Conservation (phyloP, 1,140 invertebrate genomes). For the Conus betulinus region DNA sequence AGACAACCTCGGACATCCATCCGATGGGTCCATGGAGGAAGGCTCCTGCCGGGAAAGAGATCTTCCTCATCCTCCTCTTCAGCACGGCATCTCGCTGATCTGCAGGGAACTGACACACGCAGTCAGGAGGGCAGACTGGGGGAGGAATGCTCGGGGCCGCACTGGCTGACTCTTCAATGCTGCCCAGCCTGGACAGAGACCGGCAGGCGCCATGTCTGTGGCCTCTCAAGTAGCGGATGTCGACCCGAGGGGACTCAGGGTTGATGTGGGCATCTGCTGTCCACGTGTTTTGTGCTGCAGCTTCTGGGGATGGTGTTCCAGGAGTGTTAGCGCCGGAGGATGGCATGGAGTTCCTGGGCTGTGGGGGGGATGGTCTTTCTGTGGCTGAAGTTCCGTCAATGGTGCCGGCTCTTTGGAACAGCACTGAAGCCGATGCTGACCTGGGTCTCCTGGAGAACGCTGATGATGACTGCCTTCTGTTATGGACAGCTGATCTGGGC, state of each 20-base stretch:
- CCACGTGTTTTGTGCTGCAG: neutral
- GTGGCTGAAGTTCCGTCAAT: neutral
- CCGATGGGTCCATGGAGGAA: neutral
- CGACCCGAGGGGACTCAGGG: neutral
- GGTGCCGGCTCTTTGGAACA: neutral
- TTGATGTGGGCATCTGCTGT: neutral
- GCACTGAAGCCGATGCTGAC: neutral
- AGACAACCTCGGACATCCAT: neutral
- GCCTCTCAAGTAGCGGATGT: neutral
- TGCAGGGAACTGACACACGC: constrained; percentile 5
- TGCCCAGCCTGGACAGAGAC: neutral
- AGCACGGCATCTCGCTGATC: neutral
- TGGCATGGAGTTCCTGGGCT: neutral
- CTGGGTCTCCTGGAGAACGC: neutral
- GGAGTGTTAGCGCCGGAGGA: neutral
- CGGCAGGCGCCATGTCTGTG: neutral
- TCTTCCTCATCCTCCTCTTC: neutral
- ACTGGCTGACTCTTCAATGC: neutral
- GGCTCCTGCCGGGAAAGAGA: neutral
- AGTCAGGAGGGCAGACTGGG: constrained; percentile 4
- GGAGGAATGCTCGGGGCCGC: neutral
- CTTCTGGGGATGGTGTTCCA: neutral
- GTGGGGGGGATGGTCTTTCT: neutral
- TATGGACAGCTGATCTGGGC: neutral
- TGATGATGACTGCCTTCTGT: neutral